phyloP scores from a whole-genome alignment of 1,140 invertebrate species.

The Drosophila insularis region DNA sequence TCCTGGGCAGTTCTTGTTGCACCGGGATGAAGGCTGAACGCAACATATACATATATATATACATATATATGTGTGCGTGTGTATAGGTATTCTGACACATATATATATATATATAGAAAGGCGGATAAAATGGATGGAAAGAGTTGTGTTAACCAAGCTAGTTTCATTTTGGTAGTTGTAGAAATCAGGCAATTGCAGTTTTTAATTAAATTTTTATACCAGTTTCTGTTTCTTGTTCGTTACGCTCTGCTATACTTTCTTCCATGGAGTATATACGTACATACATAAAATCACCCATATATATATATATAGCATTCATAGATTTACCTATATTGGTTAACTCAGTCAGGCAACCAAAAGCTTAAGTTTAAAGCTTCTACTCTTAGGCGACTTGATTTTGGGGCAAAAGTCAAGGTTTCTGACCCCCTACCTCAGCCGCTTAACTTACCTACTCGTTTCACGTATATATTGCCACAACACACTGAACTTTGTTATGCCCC shows the following conservation, averaged over 20 bases:
- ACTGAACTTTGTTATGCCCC: slow-evolving; percentile 5
- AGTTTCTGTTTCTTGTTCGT: slow-evolving; percentile 37
- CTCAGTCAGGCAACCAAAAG: background rate
- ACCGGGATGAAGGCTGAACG: slow-evolving; percentile 12
- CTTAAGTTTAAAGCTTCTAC: slow-evolving; percentile 27
- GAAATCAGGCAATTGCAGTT: slow-evolving; percentile 59
- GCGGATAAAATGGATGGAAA: too few relatives aligned
- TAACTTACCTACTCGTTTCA: slow-evolving; percentile 19
- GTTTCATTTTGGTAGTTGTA: slow-evolving; percentile 19
- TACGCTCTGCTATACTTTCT: slow-evolving; percentile 10
- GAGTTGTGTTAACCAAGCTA: background rate
- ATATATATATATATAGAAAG: background rate
- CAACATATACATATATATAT: slow-evolving; percentile 1
- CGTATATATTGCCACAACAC: slow-evolving; percentile 1
- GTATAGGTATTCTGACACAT: too few relatives aligned
- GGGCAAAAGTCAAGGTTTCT: slow-evolving; percentile 39
- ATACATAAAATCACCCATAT: background rate
- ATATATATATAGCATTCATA: background rate
- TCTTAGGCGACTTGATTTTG: background rate
- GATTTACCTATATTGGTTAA: slow-evolving; percentile 3
- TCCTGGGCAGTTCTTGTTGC: slow-evolving; percentile 14
- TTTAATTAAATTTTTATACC: slow-evolving; percentile 65
- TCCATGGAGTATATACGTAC: background rate
- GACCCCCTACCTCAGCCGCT: slow-evolving; percentile 40
- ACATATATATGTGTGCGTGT: background rate